Base-by-base conservation (phyloP, 2,888 invertebrate species). In the Lasioglossum leucozonium region DNA sequence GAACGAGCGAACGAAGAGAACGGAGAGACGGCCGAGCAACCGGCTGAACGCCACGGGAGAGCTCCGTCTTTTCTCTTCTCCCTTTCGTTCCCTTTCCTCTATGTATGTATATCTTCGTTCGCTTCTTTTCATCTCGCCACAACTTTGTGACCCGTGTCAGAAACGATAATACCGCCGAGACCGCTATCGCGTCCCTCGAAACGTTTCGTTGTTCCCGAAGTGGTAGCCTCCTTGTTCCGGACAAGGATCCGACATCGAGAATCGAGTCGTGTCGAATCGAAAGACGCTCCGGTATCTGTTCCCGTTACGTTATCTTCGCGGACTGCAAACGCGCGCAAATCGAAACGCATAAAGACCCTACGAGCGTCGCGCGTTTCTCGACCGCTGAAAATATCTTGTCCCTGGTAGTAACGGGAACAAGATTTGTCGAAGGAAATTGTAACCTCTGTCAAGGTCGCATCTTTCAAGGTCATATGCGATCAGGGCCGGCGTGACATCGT, bases 41-140 rank as follows among this genome's bases (percentile, higher is more conserved):
- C 72, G 91, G 91, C 92, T 91, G 91, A 92, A 90, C 84, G 87
- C 67, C 80, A 83, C 84, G 88, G 69, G 82, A 84, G 86, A 84
- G 79, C 89, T 87, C 88, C 77, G 82, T 79, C 72, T 86, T 86
- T 86, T 86, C 67, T 85, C 86, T 51, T 51, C 51, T 51, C 51
- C 81, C 81, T 75, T 73, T 55, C 76, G n/a, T 69, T 47, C 47
- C 34, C 65, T 47, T 37, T 67, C 65, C 34, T n/a, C n/a, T n/a
- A n/a, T n/a, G n/a, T n/a, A n/a, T 67, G 30, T 62, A 30, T 65
- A 65, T 65, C 65, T 65, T 65, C 22, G 65, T 65, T 34, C 65
- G 22, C 34, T 30, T 65, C 65, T 65, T 65, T 65, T 44, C 72
- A 30, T 71, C 42, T 16, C 26, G 71, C n/a, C 26, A 26, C 44